Evolutionary conservation across 2,113 vertebrate species (phyloP), one percentile per base, ranked within the genome.

Genomic region (Dryoscopus gambensis): DNA sequence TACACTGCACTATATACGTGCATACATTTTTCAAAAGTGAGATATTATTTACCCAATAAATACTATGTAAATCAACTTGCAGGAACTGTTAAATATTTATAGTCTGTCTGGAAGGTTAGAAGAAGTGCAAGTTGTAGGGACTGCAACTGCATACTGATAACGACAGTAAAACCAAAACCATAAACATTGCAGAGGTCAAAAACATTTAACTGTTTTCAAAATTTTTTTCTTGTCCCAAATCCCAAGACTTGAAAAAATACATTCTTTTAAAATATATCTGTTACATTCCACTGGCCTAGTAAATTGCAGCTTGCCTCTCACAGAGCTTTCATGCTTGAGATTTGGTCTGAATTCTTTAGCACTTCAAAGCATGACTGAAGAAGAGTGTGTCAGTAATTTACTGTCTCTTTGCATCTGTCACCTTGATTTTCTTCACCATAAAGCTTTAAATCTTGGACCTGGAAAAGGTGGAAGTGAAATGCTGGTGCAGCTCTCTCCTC

Each of bases 11-110:
- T 79, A 86, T 77, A 90, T 71, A 40, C 10, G 2, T 88, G 39
- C 78, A 90, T 76, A 67, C 75, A 93, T 95, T 96, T 94, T 91
- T 85, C 88, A 93, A 87, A 89, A 81, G 67, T 90, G 82, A 94
- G 76, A 91, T 82, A 84, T 96, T 95, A 94, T 94, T 95, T 97
- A 89, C 55, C 47, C 53, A 80, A 84, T 90, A 80, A 96, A 55
- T 89, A 89, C 64, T 95, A 96, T 95, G 94, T 95, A 95, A 97
- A 97, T 96, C 90, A 95, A 68, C 89, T 89, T 95, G 47, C 42
- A 96, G 87, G 87, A 75, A 89, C 69, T 94, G 60, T 83, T 97
- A 97, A 96, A 96, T 96, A 97, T 97, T 97, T 97, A 96, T 95
- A 95, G 65, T 92, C 65, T 90, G 94, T 88, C 87, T 95, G 86